These are phyloP conservation scores for Colletes collaris DNA, from an alignment of 2,888 invertebrate genomes.

Conservation along the genomic window DNA sequence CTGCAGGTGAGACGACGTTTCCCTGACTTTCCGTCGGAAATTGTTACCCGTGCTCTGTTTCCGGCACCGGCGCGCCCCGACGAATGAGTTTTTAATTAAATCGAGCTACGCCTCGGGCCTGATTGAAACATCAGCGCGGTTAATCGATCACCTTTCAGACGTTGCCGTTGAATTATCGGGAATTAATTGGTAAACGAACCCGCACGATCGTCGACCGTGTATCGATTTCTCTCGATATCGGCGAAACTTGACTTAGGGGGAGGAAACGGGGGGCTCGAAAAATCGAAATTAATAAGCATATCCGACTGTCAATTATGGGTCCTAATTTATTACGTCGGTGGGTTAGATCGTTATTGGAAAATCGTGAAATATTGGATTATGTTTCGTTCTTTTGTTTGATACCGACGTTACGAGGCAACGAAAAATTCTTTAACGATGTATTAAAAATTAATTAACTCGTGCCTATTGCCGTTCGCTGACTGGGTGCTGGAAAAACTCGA, in stretches of 20 bases:
- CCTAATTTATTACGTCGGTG: too few relatives aligned
- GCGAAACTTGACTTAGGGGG: slow-evolving; percentile 8
- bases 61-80: slow-evolving; percentile 53
- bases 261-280: background rate
- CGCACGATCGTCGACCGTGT: slow-evolving; percentile 23
- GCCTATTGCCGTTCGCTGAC: background rate
- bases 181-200: slow-evolving; percentile 61
- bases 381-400: too few relatives aligned
- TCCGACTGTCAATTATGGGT: too few relatives aligned
- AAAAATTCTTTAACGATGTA: too few relatives aligned
- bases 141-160: slow-evolving; percentile 60
- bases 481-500: background rate
- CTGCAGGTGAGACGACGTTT: slow-evolving; percentile 89
- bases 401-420: too few relatives aligned
- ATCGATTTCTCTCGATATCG: slow-evolving; percentile 31
- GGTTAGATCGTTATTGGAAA: too few relatives aligned
- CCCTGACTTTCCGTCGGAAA: slow-evolving; percentile 46
- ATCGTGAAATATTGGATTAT: too few relatives aligned
- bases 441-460: too few relatives aligned
- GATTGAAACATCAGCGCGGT: slow-evolving; percentile 44
- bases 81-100: slow-evolving; percentile 66
- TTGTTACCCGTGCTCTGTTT: slow-evolving; percentile 59
- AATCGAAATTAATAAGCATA: background rate
- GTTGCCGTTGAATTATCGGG: slow-evolving; percentile 52
- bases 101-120: slow-evolving; percentile 48